These are phyloP conservation scores for Haemorhous mexicanus DNA, from an alignment of 2,113 vertebrate species.

Conservation along the genomic window DNA sequence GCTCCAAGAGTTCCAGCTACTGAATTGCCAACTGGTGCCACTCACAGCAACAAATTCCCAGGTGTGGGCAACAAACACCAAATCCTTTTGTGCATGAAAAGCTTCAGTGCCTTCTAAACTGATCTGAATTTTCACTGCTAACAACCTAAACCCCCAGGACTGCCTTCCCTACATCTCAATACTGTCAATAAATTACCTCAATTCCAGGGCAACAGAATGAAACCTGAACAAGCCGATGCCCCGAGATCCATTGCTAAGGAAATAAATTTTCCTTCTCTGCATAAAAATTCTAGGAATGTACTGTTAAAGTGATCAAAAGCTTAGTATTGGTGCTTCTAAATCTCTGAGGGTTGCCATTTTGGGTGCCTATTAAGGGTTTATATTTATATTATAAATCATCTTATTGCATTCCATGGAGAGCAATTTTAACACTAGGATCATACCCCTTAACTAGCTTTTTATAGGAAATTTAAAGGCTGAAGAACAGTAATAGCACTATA, in stretches of 20 bases:
- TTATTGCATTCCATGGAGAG: slow-evolving; percentile 1
- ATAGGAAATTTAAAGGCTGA: slow-evolving; percentile 57
- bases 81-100: background rate
- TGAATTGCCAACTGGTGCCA: background rate
- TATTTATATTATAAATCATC: slow-evolving; percentile 57
- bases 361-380: slow-evolving; percentile 35
- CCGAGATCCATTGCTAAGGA: background rate
- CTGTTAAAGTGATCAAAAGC: slow-evolving; percentile 40
- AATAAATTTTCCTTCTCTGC: background rate
- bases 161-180: background rate
- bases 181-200: background rate
- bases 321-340: slow-evolving; percentile 1
- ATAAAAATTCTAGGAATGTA: slow-evolving; percentile 1
- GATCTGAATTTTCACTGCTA: background rate
- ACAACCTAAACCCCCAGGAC: background rate
- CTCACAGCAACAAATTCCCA: background rate
- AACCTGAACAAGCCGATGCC: background rate
- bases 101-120: background rate
- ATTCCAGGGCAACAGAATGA: background rate
- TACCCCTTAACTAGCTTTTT: slow-evolving; percentile 49
- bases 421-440: slow-evolving; percentile 7
- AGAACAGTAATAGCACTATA: slow-evolving; percentile 50
- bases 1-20: background rate
- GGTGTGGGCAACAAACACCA: background rate
- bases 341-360: slow-evolving; percentile 45